Base-by-base conservation (phyloP, 1,140 invertebrate species). In the Drosophila fuyamai region DNA sequence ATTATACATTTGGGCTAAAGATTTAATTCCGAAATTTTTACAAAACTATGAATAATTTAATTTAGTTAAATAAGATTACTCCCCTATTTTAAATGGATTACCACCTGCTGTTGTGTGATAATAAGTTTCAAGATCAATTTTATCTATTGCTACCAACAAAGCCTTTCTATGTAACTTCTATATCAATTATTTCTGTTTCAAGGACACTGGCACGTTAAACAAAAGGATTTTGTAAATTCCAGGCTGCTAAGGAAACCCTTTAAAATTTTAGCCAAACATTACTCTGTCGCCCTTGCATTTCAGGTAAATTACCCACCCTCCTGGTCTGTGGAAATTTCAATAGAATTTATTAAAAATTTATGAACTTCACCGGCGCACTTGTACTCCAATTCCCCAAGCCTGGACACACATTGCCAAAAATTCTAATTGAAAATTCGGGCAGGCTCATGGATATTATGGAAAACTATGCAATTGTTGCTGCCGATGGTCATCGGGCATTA, bases 361-460 rank as follows among this genome's bases (percentile, higher is more conserved):
- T 62, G 58, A 60, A 72, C 68, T 83, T 63, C 57, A 38, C 63
- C 23, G 53, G 61, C 38, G 47, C 65, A 63, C 60, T 65, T n/a
- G 60, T 35, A 53, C 47, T 65, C 18, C 9, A 58, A 71, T 71
- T 72, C 68, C 68, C 68, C 44, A 72, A 46, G 66, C 44, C 51
- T 36, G 51, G 58, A 61, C 71, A 70, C 85, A 72, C 72, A 73
- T 83, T 67, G 61, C 59, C 76, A 51, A 73, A 72, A 72, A 63
- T 76, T 79, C 70, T 86, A 86, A 86, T 86, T 86, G 82, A 86
- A 86, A 86, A 88, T 86, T 70, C 76, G 67, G 66, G 53, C 60
- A 51, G 32, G 74, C 36, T 61, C 67, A 88, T 67, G 79, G 76
- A 74, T 59, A 83, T 83, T 88, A 88, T 66, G 66, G 48, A 88